Percentiles rank a stretch among this genome's conserved stretches.
Evolutionary conservation across 2,888 invertebrate species (phyloP).

Genomic region (Ichneumoninae sp.): DNA sequence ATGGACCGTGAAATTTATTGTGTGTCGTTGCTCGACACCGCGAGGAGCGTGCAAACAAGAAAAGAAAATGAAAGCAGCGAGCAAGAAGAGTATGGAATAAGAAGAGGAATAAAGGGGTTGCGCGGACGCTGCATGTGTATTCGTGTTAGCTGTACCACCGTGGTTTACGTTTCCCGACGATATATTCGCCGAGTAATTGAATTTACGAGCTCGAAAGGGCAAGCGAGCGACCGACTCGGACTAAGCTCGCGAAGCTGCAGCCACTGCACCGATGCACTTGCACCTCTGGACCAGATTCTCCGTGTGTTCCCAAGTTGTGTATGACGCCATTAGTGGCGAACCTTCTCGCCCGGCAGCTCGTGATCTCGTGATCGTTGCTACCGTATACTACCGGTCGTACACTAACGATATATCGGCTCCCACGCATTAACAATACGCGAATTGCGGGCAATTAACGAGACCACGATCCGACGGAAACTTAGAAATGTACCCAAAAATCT

Average conservation of each 20-base stretch:
- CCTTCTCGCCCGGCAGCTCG: conserved; percentile 70
- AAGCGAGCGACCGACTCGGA: conserved; percentile 31
- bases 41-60: conserved; percentile 25
- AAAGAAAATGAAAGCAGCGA: conserved; percentile 13
- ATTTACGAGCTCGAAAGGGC: conserved; percentile 78
- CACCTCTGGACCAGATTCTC: conserved; percentile 78
- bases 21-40: conserved; percentile 56
- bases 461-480: neutral
- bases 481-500: neutral
- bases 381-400: conserved; percentile 62
- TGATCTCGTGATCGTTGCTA: conserved; percentile 74
- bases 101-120: conserved; percentile 49
- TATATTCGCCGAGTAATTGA: conserved; percentile 82
- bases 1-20: conserved; percentile 56
- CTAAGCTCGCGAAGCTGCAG: conserved; percentile 34
- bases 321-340: conserved; percentile 77
- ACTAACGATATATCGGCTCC: conserved; percentile 9
- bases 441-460: neutral
- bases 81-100: conserved; percentile 15
- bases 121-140: conserved; percentile 56
- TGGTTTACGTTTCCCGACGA: conserved; percentile 72
- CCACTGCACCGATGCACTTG: conserved; percentile 69
- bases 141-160: conserved; percentile 56
- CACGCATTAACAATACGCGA: neutral
- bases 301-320: conserved; percentile 72